phyloP scores from a whole-genome alignment of 1,140 invertebrate species.

The Yoshiicerus persimilis region DNA sequence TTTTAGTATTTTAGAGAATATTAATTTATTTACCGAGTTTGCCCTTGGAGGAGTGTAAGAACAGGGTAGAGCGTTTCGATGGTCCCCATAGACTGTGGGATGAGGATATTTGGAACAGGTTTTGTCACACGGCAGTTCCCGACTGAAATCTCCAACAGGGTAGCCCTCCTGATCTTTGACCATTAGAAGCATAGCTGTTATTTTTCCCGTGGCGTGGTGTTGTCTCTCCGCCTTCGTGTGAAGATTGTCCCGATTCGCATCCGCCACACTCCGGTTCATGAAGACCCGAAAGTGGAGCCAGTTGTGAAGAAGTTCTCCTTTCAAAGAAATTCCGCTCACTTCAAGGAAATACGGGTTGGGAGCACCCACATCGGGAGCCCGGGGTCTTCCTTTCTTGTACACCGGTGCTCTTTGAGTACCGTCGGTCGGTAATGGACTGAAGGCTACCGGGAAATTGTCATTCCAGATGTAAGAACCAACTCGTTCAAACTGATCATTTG shows the following conservation, averaged over 20 bases:
- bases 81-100: neutral
- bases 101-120: neutral
- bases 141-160: neutral
- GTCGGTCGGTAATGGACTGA: too few relatives aligned
- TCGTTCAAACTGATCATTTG: too few relatives aligned
- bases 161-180: constrained; percentile 31
- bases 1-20: too few relatives aligned
- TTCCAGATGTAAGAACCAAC: too few relatives aligned
- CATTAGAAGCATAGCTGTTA: neutral
- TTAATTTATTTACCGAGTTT: too few relatives aligned
- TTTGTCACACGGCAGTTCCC: neutral
- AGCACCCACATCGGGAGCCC: too few relatives aligned
- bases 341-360: too few relatives aligned
- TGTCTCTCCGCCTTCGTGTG: neutral
- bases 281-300: constrained; percentile 29
- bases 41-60: constrained; percentile 5
- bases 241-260: neutral
- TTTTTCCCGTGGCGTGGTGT: neutral
- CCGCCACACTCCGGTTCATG: neutral
- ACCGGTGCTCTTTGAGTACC: too few relatives aligned
- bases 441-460: too few relatives aligned
- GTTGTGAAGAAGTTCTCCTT: constrained; percentile 22
- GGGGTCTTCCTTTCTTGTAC: too few relatives aligned
- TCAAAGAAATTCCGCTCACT: constrained; percentile 12
- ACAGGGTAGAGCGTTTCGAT: constrained; percentile 10